Conservation (phyloP, 2,113 vertebrate genomes). For the Rhinopomastus cyanomelas region DNA sequence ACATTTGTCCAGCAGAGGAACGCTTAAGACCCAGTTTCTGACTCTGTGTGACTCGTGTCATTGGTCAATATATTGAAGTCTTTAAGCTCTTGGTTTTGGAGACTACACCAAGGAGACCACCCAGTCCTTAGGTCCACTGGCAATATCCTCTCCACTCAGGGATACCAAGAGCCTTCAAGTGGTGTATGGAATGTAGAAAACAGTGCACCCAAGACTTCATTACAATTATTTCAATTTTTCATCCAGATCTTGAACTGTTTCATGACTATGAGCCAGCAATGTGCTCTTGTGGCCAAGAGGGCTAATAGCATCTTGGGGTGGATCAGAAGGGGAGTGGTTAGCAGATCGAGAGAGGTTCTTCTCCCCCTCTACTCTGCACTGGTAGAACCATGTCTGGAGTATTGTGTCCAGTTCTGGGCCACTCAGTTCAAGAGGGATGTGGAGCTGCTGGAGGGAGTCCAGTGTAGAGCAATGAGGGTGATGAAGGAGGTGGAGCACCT, state of each 20-base stretch:
- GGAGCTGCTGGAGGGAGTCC: no score
- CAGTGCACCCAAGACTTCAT: not conserved
- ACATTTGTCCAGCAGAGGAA: not conserved
- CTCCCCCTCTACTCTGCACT: no score
- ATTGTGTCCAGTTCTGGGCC: no score
- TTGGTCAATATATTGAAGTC: not conserved
- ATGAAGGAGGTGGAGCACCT: no score
- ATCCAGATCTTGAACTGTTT: not conserved
- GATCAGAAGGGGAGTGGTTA: no score
- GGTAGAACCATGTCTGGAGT: no score
- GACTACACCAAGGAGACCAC: not conserved
- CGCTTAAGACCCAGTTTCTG: not conserved
- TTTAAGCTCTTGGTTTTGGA: not conserved
- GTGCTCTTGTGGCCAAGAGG: no score
- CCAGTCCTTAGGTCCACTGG: not conserved
- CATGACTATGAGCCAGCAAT: no score
- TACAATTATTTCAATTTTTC: not conserved
- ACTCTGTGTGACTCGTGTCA: not conserved
- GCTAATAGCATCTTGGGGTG: no score
- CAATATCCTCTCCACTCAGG: not conserved
- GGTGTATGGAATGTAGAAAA: not conserved
- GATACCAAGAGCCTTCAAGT: not conserved
- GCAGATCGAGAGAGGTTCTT: no score
- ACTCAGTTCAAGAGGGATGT: no score
- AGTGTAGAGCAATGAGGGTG: no score